Percentiles rank a stretch among this genome's conserved stretches.
Evolutionary conservation across 2,113 vertebrate genomes (phyloP).

Genomic region (Ammodytes marinus): DNA sequence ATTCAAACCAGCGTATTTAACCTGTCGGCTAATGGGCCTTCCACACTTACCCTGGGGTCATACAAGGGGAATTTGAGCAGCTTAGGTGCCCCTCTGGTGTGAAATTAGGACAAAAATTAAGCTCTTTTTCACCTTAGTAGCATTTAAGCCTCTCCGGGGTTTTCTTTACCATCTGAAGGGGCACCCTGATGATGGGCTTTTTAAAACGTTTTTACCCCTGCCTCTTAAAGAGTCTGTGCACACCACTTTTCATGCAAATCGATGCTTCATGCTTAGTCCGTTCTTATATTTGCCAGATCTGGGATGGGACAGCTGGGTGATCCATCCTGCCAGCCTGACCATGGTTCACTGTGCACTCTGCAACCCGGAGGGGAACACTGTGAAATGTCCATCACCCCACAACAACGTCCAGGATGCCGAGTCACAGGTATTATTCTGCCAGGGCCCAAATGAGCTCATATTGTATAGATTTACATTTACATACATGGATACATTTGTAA

Average conservation of each 20-base stretch:
- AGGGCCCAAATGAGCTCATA: not conserved
- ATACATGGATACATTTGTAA: not conserved
- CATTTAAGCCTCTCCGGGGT: too few relatives aligned
- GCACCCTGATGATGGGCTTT: too few relatives aligned
- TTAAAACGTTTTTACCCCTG: too few relatives aligned
- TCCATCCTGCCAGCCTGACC: constrained; percentile 80
- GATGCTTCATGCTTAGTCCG: not conserved
- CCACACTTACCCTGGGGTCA: too few relatives aligned
- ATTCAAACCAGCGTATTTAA: too few relatives aligned
- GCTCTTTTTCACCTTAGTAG: too few relatives aligned
- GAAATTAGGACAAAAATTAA: too few relatives aligned
- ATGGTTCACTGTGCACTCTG: constrained; percentile 74
- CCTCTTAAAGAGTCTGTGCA: too few relatives aligned
- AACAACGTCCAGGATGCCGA: not conserved
- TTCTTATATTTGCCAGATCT: constrained; percentile 72
- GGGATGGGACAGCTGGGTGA: constrained; percentile 84
- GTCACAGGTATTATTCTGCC: constrained; percentile 66
- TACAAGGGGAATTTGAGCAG: too few relatives aligned
- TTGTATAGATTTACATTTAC: not conserved
- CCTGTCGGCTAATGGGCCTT: too few relatives aligned
- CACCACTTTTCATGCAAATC: not conserved
- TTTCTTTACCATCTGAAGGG: too few relatives aligned
- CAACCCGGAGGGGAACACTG: constrained; percentile 20
- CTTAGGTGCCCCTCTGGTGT: too few relatives aligned
- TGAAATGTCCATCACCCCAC: constrained; percentile 43